Evolutionary conservation across 2,113 vertebrate genomes (phyloP), one percentile per base, ranked within the genome.

Genomic region (Podocnemis expansa): DNA sequence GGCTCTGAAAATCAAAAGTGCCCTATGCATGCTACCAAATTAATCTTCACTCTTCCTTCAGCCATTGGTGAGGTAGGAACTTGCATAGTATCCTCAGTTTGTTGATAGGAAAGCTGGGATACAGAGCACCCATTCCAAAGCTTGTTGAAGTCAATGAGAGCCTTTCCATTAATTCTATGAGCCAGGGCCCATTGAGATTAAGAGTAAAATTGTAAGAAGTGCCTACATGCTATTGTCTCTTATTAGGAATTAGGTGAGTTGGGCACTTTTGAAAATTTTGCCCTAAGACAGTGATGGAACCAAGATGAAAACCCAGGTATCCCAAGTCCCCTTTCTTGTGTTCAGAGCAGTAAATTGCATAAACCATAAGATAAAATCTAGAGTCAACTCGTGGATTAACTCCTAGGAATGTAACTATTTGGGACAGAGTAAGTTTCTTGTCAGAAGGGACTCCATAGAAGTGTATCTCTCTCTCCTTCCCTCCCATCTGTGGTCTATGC

Each of bases 81-180:
- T n/a, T n/a, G n/a, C n/a, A n/a, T n/a, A n/a, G n/a, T n/a, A n/a
- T n/a, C n/a, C n/a, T n/a, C n/a, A n/a, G n/a, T n/a, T n/a, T n/a
- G n/a, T n/a, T n/a, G n/a, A n/a, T n/a, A n/a, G n/a, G 63, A 17
- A 67, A n/a, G 63, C 63, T 8, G 34, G 63, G 63, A 67, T 19
- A 34, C 63, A 67, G 34, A 38, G 63, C 34, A 21, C n/a, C 31
- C 38, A 34, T 67, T 38, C 34, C 34, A 67, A 67, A 21, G 63
- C 17, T 13, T 88, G 0, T 47, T 85, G 22, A 0, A 0, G 78
- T 12, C 58, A 91, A 51, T 43, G 10, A 34, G 29, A 22, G 1
- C 52, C 3, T 11, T 82, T 52, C 29, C 52, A 7, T 3, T 56
- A 11, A 5, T 11, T 38, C 9, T 25, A 63, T 89, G 55, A 84